Percentiles rank a stretch among this genome's conserved stretches.
Evolutionary conservation across 1,140 invertebrate species (phyloP).

Genomic region (Bombyx mori): ASM3026992v2 NC_085117.1:8029001-8029500

Average conservation of each 20-base stretch:
- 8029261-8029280: constrained; percentile 23
- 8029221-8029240: constrained; percentile 55
- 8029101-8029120: too few species aligned
- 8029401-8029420: constrained; percentile 50
- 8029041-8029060: too few species aligned
- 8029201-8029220: constrained; percentile 34
- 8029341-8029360: constrained; percentile 38
- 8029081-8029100: too few species aligned
- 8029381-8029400: constrained; percentile 42
- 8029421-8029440: constrained; percentile 14
- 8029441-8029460: too few species aligned
- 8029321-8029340: constrained; percentile 47
- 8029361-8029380: constrained; percentile 41
- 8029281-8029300: constrained; percentile 50
- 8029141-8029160: too few species aligned
- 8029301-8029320: constrained; percentile 35
- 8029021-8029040: too few species aligned
- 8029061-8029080: too few species aligned
- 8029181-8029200: constrained; percentile 25
- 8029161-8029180: too few species aligned
- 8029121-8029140: too few species aligned
- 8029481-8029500: too few species aligned
- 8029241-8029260: constrained; percentile 24
- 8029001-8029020: too few species aligned
- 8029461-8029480: too few species aligned